Base-by-base conservation (phyloP, 2,888 invertebrate species). In the Phlogophora meticulosa region DNA sequence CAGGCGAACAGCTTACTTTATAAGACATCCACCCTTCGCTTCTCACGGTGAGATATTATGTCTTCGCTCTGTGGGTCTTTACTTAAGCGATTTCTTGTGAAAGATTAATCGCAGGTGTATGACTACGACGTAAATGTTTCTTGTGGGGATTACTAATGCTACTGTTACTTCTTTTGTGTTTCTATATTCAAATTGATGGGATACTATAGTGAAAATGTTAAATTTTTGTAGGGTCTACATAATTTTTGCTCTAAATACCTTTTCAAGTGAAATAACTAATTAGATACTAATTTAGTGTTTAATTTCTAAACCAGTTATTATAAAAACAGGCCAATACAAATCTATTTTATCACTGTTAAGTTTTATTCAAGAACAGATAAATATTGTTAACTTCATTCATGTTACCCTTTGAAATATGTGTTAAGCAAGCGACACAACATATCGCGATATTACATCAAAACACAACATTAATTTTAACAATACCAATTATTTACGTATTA, bases 351-450 rank as follows among this genome's bases (percentile, higher is more conserved):
- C 4, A 51, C 9, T 28, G n/a, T 24, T 34, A n/a, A 9, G 7
- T 2, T 15, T n/a, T 42, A 43, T 51, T 51, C 0, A 17, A 32
- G 10, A 48, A 38, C 22, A 20, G 0, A 2, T 48, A 32, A 15
- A 20, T 32, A 34, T 22, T 40, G 34, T 63, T 40, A 45, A n/a
- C 1, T 45, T 46, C 0, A 20, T 32, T 38, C 17, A 49, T 9
- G 17, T 13, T 40, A 57, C 5, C n/a, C n/a, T 13, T 10, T 32
- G 17, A 11, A 32, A 32, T 28, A 0, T 53, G 42, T 48, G 10
- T 69, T 62, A 62, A 49, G 63, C 62, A 73, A 76, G 72, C 72
- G 17, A 45, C 11, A 74, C n/a, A 63, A 24, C 1, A 72, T 60
- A 77, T 51, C 55, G 46, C 65, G 58, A 11, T 66, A 60, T 72